Evolutionary conservation across 2,888 invertebrate genomes (phyloP), one percentile per base, ranked within the genome.

Genomic region (Thalpophila matura): DNA sequence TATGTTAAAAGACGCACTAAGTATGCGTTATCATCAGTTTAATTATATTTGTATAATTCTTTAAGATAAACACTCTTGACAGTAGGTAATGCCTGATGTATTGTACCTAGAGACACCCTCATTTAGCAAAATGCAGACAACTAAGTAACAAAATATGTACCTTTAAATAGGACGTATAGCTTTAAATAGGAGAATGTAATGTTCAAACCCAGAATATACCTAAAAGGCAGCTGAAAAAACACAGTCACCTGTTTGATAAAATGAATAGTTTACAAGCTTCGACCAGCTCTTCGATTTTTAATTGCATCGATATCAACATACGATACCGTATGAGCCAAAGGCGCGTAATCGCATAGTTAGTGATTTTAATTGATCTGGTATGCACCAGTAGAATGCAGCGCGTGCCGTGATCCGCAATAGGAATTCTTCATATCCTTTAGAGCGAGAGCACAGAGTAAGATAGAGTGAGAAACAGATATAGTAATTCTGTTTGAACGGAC

Each of bases 371-470:
- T 67, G 40, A 33, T 54, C 33, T 18, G 29, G 20, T 10, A 20
- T 46, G 37, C 40, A 56, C 38, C 14, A 31, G 12, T 16, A 40
- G 35, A 9, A 33, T 53, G n/a, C 26, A 49, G 18, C 54, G 47
- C 61, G 50, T 24, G 24, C 37, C 16, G 45, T 55, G 38, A 33
- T 57, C 50, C 29, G 12, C 54, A 64, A 58, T 60, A 51, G n/a
- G 22, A 42, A 79, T 79, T 60, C 57, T 68, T 40, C 10, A 24
- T 65, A 62, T 18, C 42, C 45, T 35, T 26, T 3, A 33, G 51
- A 51, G 29, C 4, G 43, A 60, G 70, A 70, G 22, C 20, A 10
- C n/a, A 27, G 38, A 53, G 4, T 38, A 20, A 6, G 27, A 43
- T 18, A 38, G 20, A 65, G 20, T 7, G 24, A 38, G 47, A 26